phyloP scores from a whole-genome alignment of 2,113 vertebrate species.

The Coptodon rendalli region DNA sequence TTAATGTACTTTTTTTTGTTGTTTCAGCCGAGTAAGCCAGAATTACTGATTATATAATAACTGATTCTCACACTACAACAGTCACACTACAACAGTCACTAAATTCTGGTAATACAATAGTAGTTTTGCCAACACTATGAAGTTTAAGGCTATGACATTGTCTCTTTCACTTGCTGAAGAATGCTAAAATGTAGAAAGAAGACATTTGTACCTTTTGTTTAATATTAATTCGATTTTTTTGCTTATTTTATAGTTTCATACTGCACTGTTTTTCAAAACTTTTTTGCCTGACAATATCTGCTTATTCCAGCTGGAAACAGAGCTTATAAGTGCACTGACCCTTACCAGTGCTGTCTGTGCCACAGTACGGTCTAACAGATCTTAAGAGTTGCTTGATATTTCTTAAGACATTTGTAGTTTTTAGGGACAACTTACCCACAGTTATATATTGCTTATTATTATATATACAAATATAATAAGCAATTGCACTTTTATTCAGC shows the following conservation, averaged over 20 bases:
- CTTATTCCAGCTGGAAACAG: background rate
- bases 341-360: background rate
- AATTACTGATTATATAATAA: background rate
- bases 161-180: background rate
- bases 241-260: rapidly evolving
- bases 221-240: background rate
- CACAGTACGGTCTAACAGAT: background rate
- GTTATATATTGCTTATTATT: no score
- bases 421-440: background rate
- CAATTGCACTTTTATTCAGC: background rate
- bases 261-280: background rate
- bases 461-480: background rate
- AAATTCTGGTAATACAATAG: background rate
- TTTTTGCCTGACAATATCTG: background rate
- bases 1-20: background rate
- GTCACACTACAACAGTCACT: background rate
- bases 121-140: background rate
- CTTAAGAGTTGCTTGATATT: background rate
- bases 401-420: background rate
- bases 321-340: background rate
- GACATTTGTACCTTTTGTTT: background rate
- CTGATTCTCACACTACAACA: background rate
- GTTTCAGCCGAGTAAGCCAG: background rate
- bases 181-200: background rate
- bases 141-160: background rate